phyloP scores from a whole-genome alignment of 1,140 invertebrate genomes.

The Lethrus apterus region DNA sequence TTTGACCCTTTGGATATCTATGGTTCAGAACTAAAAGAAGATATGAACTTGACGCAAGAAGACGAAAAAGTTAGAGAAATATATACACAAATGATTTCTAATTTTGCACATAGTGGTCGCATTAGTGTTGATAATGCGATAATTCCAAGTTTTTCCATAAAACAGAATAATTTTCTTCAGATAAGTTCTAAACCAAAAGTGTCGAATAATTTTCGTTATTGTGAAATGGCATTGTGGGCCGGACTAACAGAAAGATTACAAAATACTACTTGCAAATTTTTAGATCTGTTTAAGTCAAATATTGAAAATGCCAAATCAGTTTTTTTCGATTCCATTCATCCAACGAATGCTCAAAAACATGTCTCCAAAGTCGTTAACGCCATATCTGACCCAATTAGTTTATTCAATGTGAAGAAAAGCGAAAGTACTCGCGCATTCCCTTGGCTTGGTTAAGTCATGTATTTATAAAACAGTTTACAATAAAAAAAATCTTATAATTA shows the following conservation, averaged over 20 bases:
- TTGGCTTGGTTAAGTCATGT: too few species aligned
- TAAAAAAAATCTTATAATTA: too few species aligned
- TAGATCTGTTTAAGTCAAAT: conserved; percentile 12
- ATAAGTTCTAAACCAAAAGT: conserved; percentile 44
- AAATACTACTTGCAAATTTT: conserved; percentile 42
- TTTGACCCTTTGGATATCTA: conserved; percentile 55
- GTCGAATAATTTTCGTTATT: conserved; percentile 50
- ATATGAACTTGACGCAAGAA: conserved; percentile 39
- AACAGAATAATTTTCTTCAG: conserved; percentile 48
- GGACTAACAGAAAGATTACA: conserved; percentile 46
- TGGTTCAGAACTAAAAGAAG: conserved; percentile 44
- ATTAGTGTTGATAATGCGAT: conserved; percentile 30
- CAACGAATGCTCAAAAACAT: background rate
- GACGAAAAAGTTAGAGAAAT: conserved; percentile 54
- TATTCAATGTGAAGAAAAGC: too few species aligned
- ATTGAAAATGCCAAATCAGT: conserved; percentile 13
- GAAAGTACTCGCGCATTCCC: too few species aligned
- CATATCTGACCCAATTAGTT: too few species aligned
- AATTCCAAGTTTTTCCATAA: conserved; percentile 41
- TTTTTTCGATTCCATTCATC: background rate
- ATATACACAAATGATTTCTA: conserved; percentile 56
- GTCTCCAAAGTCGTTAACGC: too few species aligned
- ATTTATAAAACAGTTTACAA: too few species aligned
- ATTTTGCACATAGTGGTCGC: conserved; percentile 53
- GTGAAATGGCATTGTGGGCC: conserved; percentile 54